Percentiles rank a stretch among this genome's conserved stretches.
These are phyloP conservation scores for Parochlus steinenii DNA, from an alignment of 2,888 invertebrate species.

Conservation along the genomic window DNA sequence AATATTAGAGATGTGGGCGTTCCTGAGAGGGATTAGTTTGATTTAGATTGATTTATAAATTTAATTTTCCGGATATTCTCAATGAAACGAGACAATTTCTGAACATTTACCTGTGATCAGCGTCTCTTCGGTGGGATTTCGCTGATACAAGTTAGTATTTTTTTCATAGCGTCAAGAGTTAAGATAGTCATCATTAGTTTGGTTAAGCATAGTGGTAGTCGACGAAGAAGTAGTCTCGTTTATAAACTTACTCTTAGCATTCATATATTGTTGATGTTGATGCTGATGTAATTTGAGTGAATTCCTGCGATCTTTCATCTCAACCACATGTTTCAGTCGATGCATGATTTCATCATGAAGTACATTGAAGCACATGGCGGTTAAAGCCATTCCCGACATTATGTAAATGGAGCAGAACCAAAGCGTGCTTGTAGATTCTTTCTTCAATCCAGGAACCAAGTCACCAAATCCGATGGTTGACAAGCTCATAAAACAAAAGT, in stretches of 20 bases:
- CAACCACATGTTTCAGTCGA: constrained; percentile 47
- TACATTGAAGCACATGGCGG: constrained; percentile 82
- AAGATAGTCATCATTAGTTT: constrained; percentile 22
- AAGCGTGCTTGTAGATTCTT: constrained; percentile 43
- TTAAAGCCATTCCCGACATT: constrained; percentile 70
- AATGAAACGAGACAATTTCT: constrained; percentile 8
- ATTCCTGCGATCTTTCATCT: constrained; percentile 14
- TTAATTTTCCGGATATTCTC: not conserved
- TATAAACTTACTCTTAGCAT: constrained; percentile 3
- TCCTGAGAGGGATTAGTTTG: constrained; percentile 20
- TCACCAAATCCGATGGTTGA: constrained; percentile 86
- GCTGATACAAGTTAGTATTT: constrained; percentile 30
- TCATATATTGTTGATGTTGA: not conserved
- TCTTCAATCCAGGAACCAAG: constrained; percentile 51
- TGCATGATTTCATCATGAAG: constrained; percentile 78
- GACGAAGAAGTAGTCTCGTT: constrained; percentile 8
- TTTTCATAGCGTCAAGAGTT: constrained; percentile 29
- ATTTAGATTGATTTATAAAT: not conserved
- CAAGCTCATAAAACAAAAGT: constrained; percentile 91
- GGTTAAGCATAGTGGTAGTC: constrained; percentile 14
- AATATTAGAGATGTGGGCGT: constrained; percentile 35
- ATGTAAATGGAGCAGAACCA: constrained; percentile 85
- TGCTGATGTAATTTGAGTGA: not conserved
- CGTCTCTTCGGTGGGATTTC: constrained; percentile 41
- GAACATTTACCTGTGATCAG: constrained; percentile 29